Conservation (phyloP, 30 jellyfish, hydroid and myxozoan species). For the Nemopilema nomurai region DNA sequence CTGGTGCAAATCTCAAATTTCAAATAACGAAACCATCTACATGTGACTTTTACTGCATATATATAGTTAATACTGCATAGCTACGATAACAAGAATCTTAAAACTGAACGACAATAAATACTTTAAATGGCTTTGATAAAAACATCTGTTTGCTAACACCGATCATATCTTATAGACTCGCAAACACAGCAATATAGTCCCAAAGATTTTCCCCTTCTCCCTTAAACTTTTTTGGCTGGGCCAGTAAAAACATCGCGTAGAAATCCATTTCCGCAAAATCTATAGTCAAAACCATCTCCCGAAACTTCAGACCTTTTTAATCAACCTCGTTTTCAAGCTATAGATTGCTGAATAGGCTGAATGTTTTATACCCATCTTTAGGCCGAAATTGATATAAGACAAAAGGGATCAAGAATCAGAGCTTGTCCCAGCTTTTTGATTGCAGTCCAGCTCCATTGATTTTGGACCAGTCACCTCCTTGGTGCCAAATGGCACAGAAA, state of each 20-base stretch:
- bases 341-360: too few species aligned
- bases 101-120: background rate
- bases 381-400: too few species aligned
- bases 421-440: background rate
- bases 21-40: background rate
- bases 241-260: background rate
- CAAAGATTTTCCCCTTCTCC: background rate
- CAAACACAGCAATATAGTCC: background rate
- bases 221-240: background rate
- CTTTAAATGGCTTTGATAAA: background rate
- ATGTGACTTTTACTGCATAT: background rate
- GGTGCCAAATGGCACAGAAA: background rate
- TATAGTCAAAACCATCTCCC: background rate
- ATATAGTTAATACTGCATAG: background rate
- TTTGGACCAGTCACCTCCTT: background rate
- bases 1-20: too few species aligned
- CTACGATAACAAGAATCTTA: background rate
- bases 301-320: too few species aligned
- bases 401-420: background rate
- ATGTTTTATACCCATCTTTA: too few species aligned
- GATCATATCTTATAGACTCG: background rate
- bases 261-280: background rate
- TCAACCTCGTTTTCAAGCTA: too few species aligned
- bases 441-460: too few species aligned
- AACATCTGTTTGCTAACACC: background rate